Percentiles rank a stretch among this genome's conserved stretches.
phyloP scores from a whole-genome alignment of 2,113 vertebrate genomes.

The Microtus richardsoni region DNA sequence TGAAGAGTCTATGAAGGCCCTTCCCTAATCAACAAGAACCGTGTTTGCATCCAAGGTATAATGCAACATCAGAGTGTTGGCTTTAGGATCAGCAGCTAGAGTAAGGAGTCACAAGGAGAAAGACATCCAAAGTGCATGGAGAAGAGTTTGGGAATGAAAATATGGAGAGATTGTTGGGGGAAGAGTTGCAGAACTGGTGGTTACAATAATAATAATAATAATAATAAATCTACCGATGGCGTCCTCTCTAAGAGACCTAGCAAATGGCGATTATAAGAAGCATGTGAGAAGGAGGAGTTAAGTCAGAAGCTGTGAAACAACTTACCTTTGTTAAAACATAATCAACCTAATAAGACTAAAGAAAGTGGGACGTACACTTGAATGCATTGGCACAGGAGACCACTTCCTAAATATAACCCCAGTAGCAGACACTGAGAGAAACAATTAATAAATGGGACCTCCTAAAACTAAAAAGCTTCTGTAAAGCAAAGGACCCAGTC shows the following conservation, averaged over 20 bases:
- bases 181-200: neutral
- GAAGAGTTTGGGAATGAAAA: neutral
- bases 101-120: neutral
- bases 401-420: too few species aligned
- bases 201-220: neutral
- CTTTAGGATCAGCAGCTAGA: neutral
- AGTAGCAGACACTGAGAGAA: too few species aligned
- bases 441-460: too few species aligned
- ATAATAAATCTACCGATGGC: neutral
- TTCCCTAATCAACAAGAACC: neutral
- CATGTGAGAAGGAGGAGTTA: neutral
- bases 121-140: neutral
- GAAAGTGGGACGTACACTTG: too few species aligned
- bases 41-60: neutral
- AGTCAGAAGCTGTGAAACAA: neutral
- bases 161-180: neutral
- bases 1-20: neutral
- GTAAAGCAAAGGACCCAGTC: too few species aligned
- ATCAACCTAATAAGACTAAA: neutral
- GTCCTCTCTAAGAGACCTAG: neutral
- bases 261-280: neutral
- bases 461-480: too few species aligned
- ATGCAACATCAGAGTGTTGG: neutral
- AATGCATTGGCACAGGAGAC: too few species aligned
- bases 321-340: neutral